These are phyloP conservation scores for Miniopterus natalensis DNA, from an alignment of 2,113 vertebrate genomes.

Conservation along the genomic window DNA sequence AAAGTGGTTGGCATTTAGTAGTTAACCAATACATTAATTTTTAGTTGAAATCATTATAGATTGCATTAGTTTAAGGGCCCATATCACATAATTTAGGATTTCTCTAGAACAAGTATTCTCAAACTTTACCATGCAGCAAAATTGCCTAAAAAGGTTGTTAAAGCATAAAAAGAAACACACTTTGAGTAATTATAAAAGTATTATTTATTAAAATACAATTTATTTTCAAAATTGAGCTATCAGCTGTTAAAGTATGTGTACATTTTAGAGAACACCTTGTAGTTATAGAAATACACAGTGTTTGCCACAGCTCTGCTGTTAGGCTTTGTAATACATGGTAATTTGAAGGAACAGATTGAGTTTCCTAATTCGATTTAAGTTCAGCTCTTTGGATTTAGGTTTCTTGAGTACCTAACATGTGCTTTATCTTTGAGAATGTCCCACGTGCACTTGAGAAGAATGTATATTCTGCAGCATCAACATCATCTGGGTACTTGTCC, in stretches of 20 bases:
- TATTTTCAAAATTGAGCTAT: too few species aligned
- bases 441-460: too few species aligned
- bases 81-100: not conserved
- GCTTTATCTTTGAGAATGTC: too few species aligned
- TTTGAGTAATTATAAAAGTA: too few species aligned
- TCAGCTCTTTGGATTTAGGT: not conserved
- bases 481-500: too few species aligned
- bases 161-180: not conserved
- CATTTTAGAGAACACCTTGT: too few species aligned
- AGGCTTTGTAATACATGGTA: not conserved
- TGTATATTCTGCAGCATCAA: too few species aligned
- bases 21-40: constrained; percentile 2
- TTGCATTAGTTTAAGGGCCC: not conserved
- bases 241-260: too few species aligned
- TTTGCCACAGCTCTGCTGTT: not conserved
- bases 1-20: not conserved
- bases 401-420: not conserved
- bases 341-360: not conserved
- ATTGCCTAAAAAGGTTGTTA: not conserved
- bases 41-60: constrained; percentile 28
- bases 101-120: not conserved
- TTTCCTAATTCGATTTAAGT: not conserved
- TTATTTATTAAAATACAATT: too few species aligned
- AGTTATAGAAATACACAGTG: not conserved
- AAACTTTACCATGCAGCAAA: not conserved